Evolutionary conservation across 2,888 invertebrate species (phyloP).

Genomic region (Archips xylosteana): DNA sequence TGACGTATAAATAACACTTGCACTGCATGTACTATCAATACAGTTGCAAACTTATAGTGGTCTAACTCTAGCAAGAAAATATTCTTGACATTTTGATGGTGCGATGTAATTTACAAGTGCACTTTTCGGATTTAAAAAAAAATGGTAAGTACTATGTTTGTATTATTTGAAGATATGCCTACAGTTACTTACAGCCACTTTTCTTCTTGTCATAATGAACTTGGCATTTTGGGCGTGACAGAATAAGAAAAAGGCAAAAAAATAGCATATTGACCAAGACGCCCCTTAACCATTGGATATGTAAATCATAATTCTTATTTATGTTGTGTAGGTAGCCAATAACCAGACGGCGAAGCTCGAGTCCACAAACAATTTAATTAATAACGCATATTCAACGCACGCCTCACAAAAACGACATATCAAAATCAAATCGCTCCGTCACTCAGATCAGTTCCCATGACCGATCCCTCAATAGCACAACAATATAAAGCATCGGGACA

Average conservation of each 20-base stretch:
- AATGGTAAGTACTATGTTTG: too few relatives aligned
- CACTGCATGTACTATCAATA: too few relatives aligned
- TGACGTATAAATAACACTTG: too few relatives aligned
- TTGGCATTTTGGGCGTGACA: background rate
- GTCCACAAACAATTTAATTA: conserved; percentile 13
- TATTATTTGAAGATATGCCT: too few relatives aligned
- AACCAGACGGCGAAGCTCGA: background rate
- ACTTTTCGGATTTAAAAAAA: too few relatives aligned
- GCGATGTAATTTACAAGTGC: too few relatives aligned
- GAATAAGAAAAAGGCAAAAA: background rate
- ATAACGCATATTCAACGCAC: conserved; percentile 24
- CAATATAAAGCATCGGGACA: conserved; percentile 55
- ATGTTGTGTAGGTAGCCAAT: background rate
- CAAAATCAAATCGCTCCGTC: conserved; percentile 32
- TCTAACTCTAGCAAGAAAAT: too few relatives aligned
- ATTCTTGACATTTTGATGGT: too few relatives aligned
- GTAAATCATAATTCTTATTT: background rate
- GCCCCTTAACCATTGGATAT: background rate
- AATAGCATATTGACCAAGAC: background rate
- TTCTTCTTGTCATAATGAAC: too few relatives aligned
- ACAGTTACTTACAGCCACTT: too few relatives aligned
- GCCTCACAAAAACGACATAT: conserved; percentile 24
- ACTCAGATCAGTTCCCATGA: conserved; percentile 57
- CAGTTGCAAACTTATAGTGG: too few relatives aligned
- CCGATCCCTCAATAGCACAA: conserved; percentile 62